Evolutionary conservation across 2,888 invertebrate genomes (phyloP).

Genomic region (Troilus luridus): DNA sequence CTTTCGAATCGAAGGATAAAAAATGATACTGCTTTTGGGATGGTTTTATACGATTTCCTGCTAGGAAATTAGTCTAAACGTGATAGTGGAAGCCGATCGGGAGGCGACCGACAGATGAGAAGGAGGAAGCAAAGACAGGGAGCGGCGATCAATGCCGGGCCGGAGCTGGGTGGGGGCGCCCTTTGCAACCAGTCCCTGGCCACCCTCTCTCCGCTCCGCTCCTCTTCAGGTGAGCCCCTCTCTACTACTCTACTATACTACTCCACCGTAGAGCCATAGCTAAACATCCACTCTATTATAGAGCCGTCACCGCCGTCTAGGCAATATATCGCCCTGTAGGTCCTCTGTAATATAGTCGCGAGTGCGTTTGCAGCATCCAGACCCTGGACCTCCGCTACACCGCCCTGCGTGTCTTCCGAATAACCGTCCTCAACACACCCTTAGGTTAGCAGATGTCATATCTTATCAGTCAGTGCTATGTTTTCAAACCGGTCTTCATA

Average conservation of each 20-base stretch:
- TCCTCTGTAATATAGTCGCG: not conserved
- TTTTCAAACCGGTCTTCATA: not conserved
- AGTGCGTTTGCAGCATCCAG: slow-evolving; percentile 4
- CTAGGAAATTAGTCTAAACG: slow-evolving; percentile 7
- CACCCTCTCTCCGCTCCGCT: slow-evolving; percentile 31
- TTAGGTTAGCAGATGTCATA: not conserved
- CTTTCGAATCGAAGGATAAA: not conserved
- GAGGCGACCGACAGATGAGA: slow-evolving; percentile 21
- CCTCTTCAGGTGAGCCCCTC: not conserved
- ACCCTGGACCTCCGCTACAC: slow-evolving; percentile 25
- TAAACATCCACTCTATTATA: not conserved
- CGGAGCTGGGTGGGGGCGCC: slow-evolving; percentile 60
- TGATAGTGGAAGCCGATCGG: slow-evolving; percentile 23
- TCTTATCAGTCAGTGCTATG: not conserved
- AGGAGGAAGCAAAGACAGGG: slow-evolving; percentile 46
- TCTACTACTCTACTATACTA: not conserved
- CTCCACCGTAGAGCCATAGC: not conserved
- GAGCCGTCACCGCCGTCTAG: too few relatives aligned
- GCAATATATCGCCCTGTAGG: not conserved
- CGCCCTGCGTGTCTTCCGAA: slow-evolving; percentile 31
- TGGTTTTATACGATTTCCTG: not conserved
- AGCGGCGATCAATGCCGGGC: slow-evolving; percentile 50
- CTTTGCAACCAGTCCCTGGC: slow-evolving; percentile 62
- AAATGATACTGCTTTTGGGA: not conserved
- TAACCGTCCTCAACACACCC: slow-evolving; percentile 6